Evolutionary conservation across 2,888 invertebrate genomes (phyloP).

Genomic region (Buathra laborator): DNA sequence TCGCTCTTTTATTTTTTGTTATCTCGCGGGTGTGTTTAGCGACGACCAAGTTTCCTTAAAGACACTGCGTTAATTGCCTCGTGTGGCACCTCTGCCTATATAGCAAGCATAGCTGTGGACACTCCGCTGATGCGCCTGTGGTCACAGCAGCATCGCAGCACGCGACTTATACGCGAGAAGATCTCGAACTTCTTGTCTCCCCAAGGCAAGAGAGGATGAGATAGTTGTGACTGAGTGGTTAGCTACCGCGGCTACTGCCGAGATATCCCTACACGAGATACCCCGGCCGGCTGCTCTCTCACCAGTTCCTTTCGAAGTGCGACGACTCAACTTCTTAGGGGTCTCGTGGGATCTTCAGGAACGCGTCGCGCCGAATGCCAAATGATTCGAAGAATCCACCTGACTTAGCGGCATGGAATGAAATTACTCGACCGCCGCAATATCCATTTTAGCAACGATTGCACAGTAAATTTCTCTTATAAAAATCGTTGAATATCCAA

Average conservation of each 20-base stretch:
- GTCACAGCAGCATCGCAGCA: neutral
- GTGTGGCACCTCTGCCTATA: slow-evolving; percentile 47
- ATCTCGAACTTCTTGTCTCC: slow-evolving; percentile 49
- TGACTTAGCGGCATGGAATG: slow-evolving; percentile 10
- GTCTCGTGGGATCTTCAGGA: slow-evolving; percentile 53
- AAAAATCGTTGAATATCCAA: neutral
- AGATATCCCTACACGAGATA: slow-evolving; percentile 26
- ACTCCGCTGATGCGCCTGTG: slow-evolving; percentile 3
- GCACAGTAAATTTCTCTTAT: neutral
- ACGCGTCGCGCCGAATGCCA: slow-evolving; percentile 44
- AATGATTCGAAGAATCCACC: slow-evolving; percentile 43
- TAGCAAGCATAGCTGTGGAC: slow-evolving; percentile 17
- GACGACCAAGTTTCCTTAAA: slow-evolving; percentile 62
- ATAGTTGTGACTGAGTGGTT: slow-evolving; percentile 26
- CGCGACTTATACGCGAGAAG: slow-evolving; percentile 61
- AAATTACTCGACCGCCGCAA: slow-evolving; percentile 28
- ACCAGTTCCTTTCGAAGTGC: slow-evolving; percentile 47
- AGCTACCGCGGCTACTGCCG: slow-evolving; percentile 13
- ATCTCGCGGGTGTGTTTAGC: slow-evolving; percentile 19
- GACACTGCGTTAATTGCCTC: slow-evolving; percentile 60
- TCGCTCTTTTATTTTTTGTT: too few species aligned
- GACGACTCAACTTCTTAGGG: slow-evolving; percentile 59
- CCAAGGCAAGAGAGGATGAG: slow-evolving; percentile 28
- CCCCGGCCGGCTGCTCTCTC: slow-evolving; percentile 37
- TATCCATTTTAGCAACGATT: neutral